phyloP scores from a whole-genome alignment of 2,888 invertebrate genomes.

The Troides aeacus region DNA sequence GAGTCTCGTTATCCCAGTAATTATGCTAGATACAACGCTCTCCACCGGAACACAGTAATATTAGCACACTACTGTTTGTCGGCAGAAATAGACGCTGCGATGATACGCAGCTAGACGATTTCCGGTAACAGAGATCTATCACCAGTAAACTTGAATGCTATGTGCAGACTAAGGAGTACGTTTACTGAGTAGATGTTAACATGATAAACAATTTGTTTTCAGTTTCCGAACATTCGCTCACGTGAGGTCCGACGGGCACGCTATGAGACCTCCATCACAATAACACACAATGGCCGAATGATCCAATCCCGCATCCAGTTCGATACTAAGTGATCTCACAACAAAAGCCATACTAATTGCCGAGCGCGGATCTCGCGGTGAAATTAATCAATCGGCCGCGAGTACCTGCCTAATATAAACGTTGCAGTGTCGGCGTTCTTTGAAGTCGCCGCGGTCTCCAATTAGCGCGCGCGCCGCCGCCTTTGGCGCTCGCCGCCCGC shows the following conservation, averaged over 20 bases:
- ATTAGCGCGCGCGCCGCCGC: constrained; percentile 75
- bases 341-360: constrained; percentile 74
- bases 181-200: background rate
- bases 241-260: constrained; percentile 23
- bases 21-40: no score
- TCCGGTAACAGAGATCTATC: no score
- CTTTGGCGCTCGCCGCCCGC: constrained; percentile 74
- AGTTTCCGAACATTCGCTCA: background rate
- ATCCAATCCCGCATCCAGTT: constrained; percentile 13
- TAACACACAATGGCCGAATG: constrained; percentile 19
- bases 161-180: background rate
- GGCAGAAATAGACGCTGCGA: no score
- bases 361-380: constrained; percentile 64
- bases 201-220: background rate
- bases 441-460: constrained; percentile 74
- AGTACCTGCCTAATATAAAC: constrained; percentile 76
- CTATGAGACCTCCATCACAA: constrained; percentile 12
- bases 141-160: background rate
- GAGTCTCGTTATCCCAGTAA: no score
- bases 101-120: no score
- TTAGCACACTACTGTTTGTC: no score
- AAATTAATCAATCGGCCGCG: constrained; percentile 71
- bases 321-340: constrained; percentile 44
- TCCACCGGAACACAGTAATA: no score
- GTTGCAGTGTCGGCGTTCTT: constrained; percentile 69